These are phyloP conservation scores for Synanthedon tipuliformis DNA, from an alignment of 2,888 invertebrate genomes.

Conservation along the genomic window DNA sequence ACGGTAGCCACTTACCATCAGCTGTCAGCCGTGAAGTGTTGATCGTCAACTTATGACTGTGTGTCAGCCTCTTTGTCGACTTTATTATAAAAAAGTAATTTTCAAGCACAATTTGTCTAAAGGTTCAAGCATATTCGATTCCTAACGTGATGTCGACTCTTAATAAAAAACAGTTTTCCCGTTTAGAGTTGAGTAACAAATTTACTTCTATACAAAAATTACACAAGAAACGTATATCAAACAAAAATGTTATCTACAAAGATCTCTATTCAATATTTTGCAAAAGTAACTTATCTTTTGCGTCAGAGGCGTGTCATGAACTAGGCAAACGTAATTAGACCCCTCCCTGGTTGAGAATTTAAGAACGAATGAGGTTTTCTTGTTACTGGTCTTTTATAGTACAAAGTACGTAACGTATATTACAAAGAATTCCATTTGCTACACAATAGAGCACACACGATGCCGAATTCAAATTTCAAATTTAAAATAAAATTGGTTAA, in stretches of 20 bases:
- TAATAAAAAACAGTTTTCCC: too few relatives aligned
- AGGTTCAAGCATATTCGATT: too few relatives aligned
- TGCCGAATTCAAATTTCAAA: slow-evolving; percentile 58
- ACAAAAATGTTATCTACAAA: slow-evolving; percentile 21
- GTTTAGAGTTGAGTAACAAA: slow-evolving; percentile 10
- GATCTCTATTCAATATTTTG: slow-evolving; percentile 38
- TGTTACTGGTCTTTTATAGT: not conserved
- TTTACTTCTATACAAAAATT: slow-evolving; percentile 17
- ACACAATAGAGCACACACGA: slow-evolving; percentile 65
- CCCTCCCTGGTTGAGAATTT: not conserved
- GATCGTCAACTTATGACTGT: too few relatives aligned
- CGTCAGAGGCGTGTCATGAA: slow-evolving; percentile 14
- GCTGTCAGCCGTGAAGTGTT: too few relatives aligned
- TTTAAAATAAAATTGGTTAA: slow-evolving; percentile 20
- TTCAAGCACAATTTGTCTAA: too few relatives aligned
- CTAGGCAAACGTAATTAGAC: not conserved
- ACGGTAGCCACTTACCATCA: too few relatives aligned
- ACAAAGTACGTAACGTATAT: slow-evolving; percentile 11
- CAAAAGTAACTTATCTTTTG: slow-evolving; percentile 26
- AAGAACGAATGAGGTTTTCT: not conserved
- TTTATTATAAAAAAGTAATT: too few relatives aligned
- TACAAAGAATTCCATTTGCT: slow-evolving; percentile 57
- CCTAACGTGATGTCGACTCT: too few relatives aligned
- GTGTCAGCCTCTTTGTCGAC: too few relatives aligned
- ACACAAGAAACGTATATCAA: slow-evolving; percentile 29